Evolutionary conservation across 2,113 vertebrate genomes (phyloP).

Genomic region (Pterocles burchelli): DNA sequence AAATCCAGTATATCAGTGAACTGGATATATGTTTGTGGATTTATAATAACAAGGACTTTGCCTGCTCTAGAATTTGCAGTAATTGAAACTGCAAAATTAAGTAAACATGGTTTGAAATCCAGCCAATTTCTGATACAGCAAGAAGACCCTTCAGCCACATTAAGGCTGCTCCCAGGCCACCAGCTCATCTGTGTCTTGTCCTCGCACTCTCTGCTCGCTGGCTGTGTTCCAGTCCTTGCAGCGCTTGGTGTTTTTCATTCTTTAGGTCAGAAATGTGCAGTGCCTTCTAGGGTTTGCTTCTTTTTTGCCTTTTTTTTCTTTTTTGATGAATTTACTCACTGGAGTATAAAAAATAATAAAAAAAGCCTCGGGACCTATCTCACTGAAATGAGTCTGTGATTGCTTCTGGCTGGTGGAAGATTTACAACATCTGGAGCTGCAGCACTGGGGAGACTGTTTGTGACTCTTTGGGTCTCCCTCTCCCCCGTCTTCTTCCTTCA

Average conservation of each 20-base stretch:
- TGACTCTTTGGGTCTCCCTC: background rate
- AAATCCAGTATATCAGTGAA: background rate
- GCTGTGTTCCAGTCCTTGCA: accelerated
- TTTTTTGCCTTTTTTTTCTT: background rate
- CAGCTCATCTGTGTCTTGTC: accelerated
- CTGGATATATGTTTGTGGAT: background rate
- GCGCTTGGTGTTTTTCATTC: accelerated
- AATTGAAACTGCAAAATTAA: background rate
- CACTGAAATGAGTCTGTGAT: background rate
- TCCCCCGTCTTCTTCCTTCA: background rate
- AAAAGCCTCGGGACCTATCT: background rate
- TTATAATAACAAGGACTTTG: background rate
- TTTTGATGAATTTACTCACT: background rate
- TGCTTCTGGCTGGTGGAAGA: background rate
- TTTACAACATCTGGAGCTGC: background rate
- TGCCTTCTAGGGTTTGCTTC: background rate
- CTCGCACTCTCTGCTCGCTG: background rate
- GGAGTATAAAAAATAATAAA: background rate
- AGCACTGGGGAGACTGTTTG: background rate
- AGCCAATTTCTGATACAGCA: accelerated
- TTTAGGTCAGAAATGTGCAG: background rate
- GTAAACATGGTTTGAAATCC: background rate
- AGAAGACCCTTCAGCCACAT: background rate
- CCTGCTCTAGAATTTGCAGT: background rate
- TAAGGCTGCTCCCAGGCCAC: background rate